A percentile compares a stretch with the other conserved stretches of the same genome.
Conservation (phyloP, 2,888 invertebrate species). For the Orchesella flavescens region DNA sequence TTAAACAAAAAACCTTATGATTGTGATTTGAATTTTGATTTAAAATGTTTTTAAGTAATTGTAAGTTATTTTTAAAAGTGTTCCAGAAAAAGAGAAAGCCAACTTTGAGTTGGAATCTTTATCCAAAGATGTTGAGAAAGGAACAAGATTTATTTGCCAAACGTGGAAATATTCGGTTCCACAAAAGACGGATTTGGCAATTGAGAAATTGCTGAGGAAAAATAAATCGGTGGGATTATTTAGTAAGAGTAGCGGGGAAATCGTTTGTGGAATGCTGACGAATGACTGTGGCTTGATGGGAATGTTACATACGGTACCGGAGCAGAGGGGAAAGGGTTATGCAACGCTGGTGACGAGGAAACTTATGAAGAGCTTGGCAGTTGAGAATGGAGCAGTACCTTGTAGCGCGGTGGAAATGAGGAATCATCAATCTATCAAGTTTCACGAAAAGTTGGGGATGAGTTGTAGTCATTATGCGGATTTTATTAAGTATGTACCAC, state of each 20-base stretch:
- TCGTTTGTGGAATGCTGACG: constrained; percentile 21
- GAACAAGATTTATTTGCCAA: constrained; percentile 29
- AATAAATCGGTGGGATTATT: constrained; percentile 29
- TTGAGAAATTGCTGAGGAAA: constrained; percentile 5
- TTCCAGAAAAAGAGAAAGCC: too few relatives aligned
- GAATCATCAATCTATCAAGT: constrained; percentile 26
- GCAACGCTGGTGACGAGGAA: background rate
- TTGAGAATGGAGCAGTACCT: constrained; percentile 1
- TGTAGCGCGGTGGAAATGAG: constrained; percentile 34
- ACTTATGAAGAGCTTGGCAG: constrained; percentile 2
- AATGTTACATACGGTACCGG: constrained; percentile 24
- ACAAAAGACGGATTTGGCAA: constrained; percentile 9
- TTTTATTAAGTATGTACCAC: constrained; percentile 39
- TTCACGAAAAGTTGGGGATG: constrained; percentile 59
- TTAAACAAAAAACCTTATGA: too few relatives aligned
- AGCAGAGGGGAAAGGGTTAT: constrained; percentile 20
- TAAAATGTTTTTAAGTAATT: too few relatives aligned
- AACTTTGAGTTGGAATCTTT: background rate
- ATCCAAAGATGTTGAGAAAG: constrained; percentile 19
- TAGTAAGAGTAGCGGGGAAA: constrained; percentile 7
- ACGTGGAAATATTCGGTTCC: constrained; percentile 43
- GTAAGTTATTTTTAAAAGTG: too few relatives aligned
- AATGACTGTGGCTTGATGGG: constrained; percentile 27
- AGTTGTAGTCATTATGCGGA: constrained; percentile 25
- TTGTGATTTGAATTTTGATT: too few relatives aligned